Evolutionary conservation across 2,113 vertebrate species (phyloP).

Genomic region (Eretmochelys imbricata): DNA sequence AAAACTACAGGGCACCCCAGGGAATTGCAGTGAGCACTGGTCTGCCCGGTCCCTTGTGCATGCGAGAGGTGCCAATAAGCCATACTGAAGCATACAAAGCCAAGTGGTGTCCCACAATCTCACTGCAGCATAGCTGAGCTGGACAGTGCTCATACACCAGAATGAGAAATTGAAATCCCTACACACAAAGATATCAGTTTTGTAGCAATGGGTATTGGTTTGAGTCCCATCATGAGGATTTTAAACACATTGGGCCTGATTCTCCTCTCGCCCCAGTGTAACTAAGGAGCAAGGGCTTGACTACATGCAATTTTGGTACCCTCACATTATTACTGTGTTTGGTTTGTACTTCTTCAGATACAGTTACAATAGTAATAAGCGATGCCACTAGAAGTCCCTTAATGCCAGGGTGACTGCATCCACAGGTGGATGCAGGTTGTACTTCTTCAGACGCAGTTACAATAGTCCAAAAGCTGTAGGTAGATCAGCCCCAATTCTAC

Average conservation of each 20-base stretch:
- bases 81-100: background rate
- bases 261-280: background rate
- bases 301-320: too few relatives aligned
- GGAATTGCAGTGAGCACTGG: fast-evolving
- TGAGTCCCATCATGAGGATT: fast-evolving
- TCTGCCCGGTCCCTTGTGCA: fast-evolving
- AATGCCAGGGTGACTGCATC: too few relatives aligned
- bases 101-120: background rate
- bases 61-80: too few relatives aligned
- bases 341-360: too few relatives aligned
- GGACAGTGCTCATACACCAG: fast-evolving
- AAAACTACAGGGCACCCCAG: fast-evolving
- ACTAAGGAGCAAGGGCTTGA: background rate
- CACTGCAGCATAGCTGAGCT: background rate
- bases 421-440: background rate
- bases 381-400: too few relatives aligned
- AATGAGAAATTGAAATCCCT: background rate
- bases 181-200: background rate
- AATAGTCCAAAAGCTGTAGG: too few relatives aligned
- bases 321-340: too few relatives aligned
- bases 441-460: background rate
- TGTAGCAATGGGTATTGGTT: background rate
- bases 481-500: background rate
- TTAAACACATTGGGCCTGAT: fast-evolving
- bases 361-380: too few relatives aligned